Evolutionary conservation across 1,140 invertebrate species (phyloP).

Genomic region (Pseudobourletiella spinata): DNA sequence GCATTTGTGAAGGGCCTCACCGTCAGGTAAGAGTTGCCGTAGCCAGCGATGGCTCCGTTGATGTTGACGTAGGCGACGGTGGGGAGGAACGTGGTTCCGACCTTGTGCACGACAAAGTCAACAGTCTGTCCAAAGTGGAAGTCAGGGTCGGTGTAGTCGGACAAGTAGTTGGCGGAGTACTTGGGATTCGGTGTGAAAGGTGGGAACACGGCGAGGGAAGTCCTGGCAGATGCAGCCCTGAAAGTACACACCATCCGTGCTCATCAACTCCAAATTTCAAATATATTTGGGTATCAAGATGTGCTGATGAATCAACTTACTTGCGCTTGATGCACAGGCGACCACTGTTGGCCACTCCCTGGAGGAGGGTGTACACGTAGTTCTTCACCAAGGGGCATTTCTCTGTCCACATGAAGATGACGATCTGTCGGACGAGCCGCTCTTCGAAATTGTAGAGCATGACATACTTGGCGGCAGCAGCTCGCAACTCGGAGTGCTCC

Average conservation of each 20-base stretch:
- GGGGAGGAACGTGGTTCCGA: slow-evolving; percentile 26
- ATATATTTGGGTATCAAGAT: slow-evolving; percentile 5
- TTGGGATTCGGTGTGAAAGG: slow-evolving; percentile 19
- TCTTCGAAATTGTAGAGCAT: slow-evolving; percentile 9
- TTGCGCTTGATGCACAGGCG: slow-evolving; percentile 20
- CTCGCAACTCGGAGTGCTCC: slow-evolving; percentile 29
- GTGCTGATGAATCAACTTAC: too few species aligned
- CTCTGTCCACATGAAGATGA: slow-evolving; percentile 33
- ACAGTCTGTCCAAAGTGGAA: slow-evolving; percentile 33
- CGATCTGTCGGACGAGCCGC: slow-evolving; percentile 19
- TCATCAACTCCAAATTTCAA: neutral
- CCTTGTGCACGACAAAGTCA: slow-evolving; percentile 28
- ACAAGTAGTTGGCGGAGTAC: slow-evolving; percentile 30
- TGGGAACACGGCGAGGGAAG: slow-evolving; percentile 24
- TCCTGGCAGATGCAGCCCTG: slow-evolving; percentile 23
- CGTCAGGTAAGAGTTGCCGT: slow-evolving; percentile 24
- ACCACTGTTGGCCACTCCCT: slow-evolving; percentile 8
- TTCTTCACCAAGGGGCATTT: slow-evolving; percentile 29
- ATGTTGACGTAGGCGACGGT: slow-evolving; percentile 21
- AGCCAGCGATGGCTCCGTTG: slow-evolving; percentile 30
- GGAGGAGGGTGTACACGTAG: slow-evolving; percentile 28
- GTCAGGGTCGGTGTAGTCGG: slow-evolving; percentile 30
- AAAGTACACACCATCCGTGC: neutral
- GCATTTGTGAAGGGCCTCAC: too few species aligned
- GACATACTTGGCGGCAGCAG: slow-evolving; percentile 10